Base-by-base conservation (phyloP, 2,113 vertebrate genomes). In the Cariama cristata region DNA sequence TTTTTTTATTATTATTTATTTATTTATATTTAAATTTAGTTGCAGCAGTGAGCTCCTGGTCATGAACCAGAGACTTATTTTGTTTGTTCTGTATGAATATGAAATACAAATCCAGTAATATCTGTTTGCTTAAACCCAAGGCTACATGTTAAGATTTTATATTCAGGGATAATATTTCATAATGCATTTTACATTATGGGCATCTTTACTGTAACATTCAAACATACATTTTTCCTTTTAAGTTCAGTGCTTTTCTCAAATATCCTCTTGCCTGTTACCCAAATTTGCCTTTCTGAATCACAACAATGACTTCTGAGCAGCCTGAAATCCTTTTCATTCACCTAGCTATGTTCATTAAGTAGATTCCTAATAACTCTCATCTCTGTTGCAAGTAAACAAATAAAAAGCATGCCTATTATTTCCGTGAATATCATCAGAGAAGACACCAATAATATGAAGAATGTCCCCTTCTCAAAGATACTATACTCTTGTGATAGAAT, bases 341-440 rank as follows among this genome's bases (percentile, higher is more conserved):
- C 88, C 89, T 93, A 74, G 64, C 32, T 92, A 82, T 80, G 66
- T 86, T 94, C 74, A 89, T 96, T 97, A 97, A 96, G 76, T 79
- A 94, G 92, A 92, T 90, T 96, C 72, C 24, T 97, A 98, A 96
- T 94, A 95, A 96, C 81, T 96, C 67, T 90, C 11, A 13, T 93
- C 63, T 93, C 77, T 97, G 58, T 95, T 58, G 58, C 9, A 60
- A 92, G 16, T 72, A 84, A 87, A 77, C 35, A 94, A 85, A 96
- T 73, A 97, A 90, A 86, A 87, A 4, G 4, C 42, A 56, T 49
- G 58, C 12, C 21, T 27, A 55, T 77, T 88, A 69, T 83, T 86
- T 71, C 45, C 2, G 2, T 69, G 21, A 86, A 67, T 62, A 86
- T 58, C 20, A 80, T 5, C 72, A 91, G 35, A 92, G 35, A 66